Percentiles rank a stretch among this genome's conserved stretches.
These are phyloP conservation scores for Xanthostigma xanthostigma DNA, from an alignment of 2,888 invertebrate genomes.

Conservation along the genomic window DNA sequence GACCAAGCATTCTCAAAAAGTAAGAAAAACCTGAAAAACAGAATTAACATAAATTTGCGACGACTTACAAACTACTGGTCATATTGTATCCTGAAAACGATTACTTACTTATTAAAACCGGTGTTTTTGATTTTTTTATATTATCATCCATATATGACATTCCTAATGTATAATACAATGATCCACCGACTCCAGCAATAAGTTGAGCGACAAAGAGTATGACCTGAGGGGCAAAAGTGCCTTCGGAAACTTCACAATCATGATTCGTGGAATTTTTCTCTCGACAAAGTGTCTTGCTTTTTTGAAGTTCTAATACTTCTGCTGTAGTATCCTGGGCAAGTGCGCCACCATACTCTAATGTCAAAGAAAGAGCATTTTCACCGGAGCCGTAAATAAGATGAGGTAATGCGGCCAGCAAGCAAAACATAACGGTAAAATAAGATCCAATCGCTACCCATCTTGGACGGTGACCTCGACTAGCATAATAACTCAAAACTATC, in stretches of 20 bases:
- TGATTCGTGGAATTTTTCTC: conserved; percentile 19
- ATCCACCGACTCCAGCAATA: conserved; percentile 54
- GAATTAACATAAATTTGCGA: background rate
- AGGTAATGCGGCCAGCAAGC: conserved; percentile 48
- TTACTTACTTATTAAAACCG: conserved; percentile 47
- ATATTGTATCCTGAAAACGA: too few species aligned
- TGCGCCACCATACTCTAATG: conserved; percentile 38
- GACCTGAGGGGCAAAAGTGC: conserved; percentile 40
- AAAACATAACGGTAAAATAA: conserved; percentile 45
- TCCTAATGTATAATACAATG: conserved; percentile 51
- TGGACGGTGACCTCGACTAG: conserved; percentile 53
- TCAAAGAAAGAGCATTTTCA: conserved; percentile 44
- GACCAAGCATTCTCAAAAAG: conserved; percentile 51
- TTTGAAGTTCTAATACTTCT: conserved; percentile 31
- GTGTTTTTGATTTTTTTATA: conserved; percentile 54
- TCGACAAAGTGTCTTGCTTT: conserved; percentile 40
- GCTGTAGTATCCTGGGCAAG: conserved; percentile 28
- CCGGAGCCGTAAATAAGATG: conserved; percentile 56
- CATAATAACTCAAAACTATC: conserved; percentile 50
- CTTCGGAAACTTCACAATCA: conserved; percentile 25
- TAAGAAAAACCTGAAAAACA: conserved; percentile 41
- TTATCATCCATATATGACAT: conserved; percentile 64
- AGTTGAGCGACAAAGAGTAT: conserved; percentile 52
- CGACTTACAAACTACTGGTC: too few species aligned
- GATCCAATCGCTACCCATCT: conserved; percentile 52